Evolutionary conservation across 1,140 invertebrate species (phyloP).

Genomic region (Chionoecetes opilio): DNA sequence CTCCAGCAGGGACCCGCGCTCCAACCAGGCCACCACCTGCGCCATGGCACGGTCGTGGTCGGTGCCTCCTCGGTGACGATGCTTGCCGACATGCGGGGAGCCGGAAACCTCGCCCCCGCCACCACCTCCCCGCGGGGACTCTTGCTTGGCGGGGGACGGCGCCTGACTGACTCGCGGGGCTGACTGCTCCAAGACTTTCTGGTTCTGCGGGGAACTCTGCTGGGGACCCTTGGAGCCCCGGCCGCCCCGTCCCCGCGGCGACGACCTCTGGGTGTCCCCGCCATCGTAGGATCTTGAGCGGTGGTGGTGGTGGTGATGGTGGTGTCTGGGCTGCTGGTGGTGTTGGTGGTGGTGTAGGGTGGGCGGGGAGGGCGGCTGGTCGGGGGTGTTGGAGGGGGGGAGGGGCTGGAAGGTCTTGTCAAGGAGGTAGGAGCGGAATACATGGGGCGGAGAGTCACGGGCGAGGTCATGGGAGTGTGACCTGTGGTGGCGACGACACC

Average conservation of each 20-base stretch:
- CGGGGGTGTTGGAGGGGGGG: conserved; percentile 67
- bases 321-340: conserved; percentile 36
- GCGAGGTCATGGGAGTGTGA: conserved; percentile 88
- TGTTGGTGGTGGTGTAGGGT: conserved; percentile 41
- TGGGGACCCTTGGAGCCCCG: conserved; percentile 82
- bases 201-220: conserved; percentile 37
- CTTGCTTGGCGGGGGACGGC: conserved; percentile 73
- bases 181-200: conserved; percentile 63
- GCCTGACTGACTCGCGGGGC: conserved; percentile 20
- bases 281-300: conserved; percentile 82
- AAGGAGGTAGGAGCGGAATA: conserved; percentile 84
- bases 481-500: conserved; percentile 85
- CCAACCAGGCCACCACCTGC: conserved; percentile 85
- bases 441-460: conserved; percentile 83
- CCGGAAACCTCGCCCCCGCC: background rate
- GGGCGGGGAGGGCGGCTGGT: conserved; percentile 74
- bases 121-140: conserved; percentile 70
- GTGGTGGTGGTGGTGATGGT: conserved; percentile 72
- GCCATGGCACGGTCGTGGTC: conserved; percentile 90
- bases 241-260: conserved; percentile 82
- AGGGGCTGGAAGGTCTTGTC: conserved; percentile 81
- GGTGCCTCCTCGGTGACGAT: conserved; percentile 88
- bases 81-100: conserved; percentile 87
- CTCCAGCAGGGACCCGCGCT: conserved; percentile 62
- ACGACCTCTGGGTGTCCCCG: conserved; percentile 79